Conservation (phyloP, 2,113 vertebrate species). For the Leptosomus discolor region DNA sequence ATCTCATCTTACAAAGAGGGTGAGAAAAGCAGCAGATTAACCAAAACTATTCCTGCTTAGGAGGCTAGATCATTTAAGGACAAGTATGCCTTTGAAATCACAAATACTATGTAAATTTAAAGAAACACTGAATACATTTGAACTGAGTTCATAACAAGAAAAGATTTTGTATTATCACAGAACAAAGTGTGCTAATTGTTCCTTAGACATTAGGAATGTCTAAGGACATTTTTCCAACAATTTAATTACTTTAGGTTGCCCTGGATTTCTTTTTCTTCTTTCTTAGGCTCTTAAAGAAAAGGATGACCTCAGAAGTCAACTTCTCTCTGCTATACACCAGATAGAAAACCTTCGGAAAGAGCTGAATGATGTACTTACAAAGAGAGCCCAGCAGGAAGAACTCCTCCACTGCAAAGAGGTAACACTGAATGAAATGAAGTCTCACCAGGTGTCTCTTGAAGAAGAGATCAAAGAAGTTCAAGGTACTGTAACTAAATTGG, state of each 20-base stretch:
- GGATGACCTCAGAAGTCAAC: conserved; percentile 80
- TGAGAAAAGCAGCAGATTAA: neutral
- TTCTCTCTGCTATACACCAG: conserved; percentile 82
- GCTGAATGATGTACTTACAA: conserved; percentile 81
- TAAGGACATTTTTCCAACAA: neutral
- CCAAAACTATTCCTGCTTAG: neutral
- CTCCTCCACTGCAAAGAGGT: conserved; percentile 82
- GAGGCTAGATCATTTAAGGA: neutral
- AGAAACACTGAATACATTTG: neutral
- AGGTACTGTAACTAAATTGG: conserved; percentile 72
- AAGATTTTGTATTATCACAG: neutral
- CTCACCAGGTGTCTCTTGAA: conserved; percentile 79
- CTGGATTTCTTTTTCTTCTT: neutral
- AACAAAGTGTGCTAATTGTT: neutral
- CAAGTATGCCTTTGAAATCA: neutral
- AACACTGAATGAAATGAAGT: conserved; percentile 79
- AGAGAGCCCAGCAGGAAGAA: conserved; percentile 86
- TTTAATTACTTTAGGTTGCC: neutral
- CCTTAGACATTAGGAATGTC: neutral
- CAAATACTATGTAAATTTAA: neutral
- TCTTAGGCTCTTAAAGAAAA: conserved; percentile 83
- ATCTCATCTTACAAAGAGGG: neutral
- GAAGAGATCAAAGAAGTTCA: conserved; percentile 80
- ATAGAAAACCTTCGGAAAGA: conserved; percentile 84
- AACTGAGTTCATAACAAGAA: neutral